Evolutionary conservation across 2,113 vertebrate species (phyloP), one percentile per base, ranked within the genome.

Genomic region (Urocitellus parryii): DNA sequence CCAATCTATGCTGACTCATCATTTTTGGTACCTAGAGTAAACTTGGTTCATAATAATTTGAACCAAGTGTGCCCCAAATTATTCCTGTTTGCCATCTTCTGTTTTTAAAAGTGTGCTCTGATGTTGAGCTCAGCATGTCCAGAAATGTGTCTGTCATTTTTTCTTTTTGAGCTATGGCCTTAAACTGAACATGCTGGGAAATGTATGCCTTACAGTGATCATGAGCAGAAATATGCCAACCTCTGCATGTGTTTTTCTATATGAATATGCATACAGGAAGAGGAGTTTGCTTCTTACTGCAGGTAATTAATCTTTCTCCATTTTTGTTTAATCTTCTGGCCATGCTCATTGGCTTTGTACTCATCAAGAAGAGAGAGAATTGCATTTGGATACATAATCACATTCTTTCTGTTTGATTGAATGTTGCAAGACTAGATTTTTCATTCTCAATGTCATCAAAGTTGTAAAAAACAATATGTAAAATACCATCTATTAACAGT

Each of bases 331-430:
- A 70, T 70, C 34, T n/a, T n/a, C 5, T 70, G 34, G 67, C 32
- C 67, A 70, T 70, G 67, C 29, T 34, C 29, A 34, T 16, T 68
- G 65, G 29, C 67, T 68, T 34, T 68, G 34, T 18, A 70, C 34
- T 68, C 29, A 68, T 12, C 65, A 68, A 68, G 65, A 68, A 14
- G 65, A 68, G 29, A 32, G 14, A 32, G 12, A 32, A 32, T 34
- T 68, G 5, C 32, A 68, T 68, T 67, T 68, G 13, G 29, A 16
- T 16, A 68, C 32, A 34, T 14, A 1, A 67, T 51, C 37, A 88
- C 77, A 88, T 94, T 72, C 81, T 51, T 88, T 93, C 17, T 91
- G 84, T 98, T 88, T 93, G 56, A 95, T 90, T 97, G 83, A 51
- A 48, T 42, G 4, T 73, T 88, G 29, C 53, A 92, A 39, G n/a